Percentiles rank a stretch among this genome's conserved stretches.
Evolutionary conservation across 2,888 invertebrate species (phyloP).

Genomic region (Spicauda simplicius): DNA sequence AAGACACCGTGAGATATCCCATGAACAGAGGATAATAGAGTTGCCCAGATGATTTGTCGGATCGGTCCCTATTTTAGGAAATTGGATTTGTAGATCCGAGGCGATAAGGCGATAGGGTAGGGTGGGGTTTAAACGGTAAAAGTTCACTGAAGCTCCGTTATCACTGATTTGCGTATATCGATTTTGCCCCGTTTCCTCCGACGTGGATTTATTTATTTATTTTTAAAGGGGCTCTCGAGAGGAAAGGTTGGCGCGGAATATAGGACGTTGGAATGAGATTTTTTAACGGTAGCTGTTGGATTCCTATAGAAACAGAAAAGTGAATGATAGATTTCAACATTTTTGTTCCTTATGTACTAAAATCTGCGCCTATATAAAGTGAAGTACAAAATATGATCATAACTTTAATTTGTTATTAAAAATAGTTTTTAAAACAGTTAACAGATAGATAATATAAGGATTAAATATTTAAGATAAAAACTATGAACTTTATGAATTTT

Average conservation of each 20-base stretch:
- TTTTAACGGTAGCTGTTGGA: background rate
- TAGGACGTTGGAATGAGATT: background rate
- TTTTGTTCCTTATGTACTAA: too few relatives aligned
- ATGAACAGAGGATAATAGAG: slow-evolving; percentile 67
- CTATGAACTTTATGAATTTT: too few relatives aligned
- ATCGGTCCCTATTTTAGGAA: slow-evolving; percentile 85
- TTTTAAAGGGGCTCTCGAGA: slow-evolving; percentile 46
- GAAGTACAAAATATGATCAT: too few relatives aligned
- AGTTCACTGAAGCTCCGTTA: slow-evolving; percentile 62
- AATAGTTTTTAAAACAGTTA: too few relatives aligned
- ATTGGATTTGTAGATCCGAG: slow-evolving; percentile 85
- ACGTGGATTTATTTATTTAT: slow-evolving; percentile 63
- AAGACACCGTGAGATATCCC: slow-evolving; percentile 36
- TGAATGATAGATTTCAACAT: too few relatives aligned
- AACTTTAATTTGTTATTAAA: too few relatives aligned
- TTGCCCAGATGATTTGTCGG: slow-evolving; percentile 84
- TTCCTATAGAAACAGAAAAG: background rate
- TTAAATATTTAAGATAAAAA: too few relatives aligned
- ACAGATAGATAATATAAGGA: too few relatives aligned
- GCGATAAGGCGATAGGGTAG: slow-evolving; percentile 64
- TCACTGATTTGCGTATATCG: slow-evolving; percentile 83
- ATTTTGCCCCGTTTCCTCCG: slow-evolving; percentile 56
- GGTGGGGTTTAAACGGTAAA: slow-evolving; percentile 49
- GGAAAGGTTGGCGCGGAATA: slow-evolving; percentile 37
- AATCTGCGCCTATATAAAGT: too few relatives aligned